phyloP scores from a whole-genome alignment of 53 echinoderm and acorn worm genomes.

The Luidia sarsii region DNA sequence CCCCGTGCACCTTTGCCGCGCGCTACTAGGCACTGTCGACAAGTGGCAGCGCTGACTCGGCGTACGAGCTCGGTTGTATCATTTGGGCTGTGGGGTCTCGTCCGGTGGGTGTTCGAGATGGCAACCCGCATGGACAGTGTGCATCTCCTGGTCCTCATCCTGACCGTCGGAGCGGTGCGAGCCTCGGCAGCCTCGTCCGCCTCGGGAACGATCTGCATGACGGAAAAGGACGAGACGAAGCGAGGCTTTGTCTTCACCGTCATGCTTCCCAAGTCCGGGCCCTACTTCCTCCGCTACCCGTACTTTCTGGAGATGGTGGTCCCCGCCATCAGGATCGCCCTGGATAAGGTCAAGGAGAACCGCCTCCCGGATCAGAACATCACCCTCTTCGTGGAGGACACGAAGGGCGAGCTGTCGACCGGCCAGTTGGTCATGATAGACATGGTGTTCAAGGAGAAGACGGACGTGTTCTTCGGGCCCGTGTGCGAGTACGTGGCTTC shows the following conservation, averaged over 20 bases:
- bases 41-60: too few relatives aligned
- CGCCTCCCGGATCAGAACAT: conserved; percentile 46
- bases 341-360: conserved; percentile 36
- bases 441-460: conserved; percentile 54
- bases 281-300: conserved; percentile 50
- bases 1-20: too few relatives aligned
- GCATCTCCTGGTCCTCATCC: too few relatives aligned
- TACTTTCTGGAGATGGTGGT: conserved; percentile 79
- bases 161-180: too few relatives aligned
- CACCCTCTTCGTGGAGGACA: conserved; percentile 51
- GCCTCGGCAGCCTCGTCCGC: too few relatives aligned
- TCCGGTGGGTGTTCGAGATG: too few relatives aligned
- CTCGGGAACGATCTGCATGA: not conserved
- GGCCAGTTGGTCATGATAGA: conserved; percentile 76
- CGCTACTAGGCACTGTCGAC: too few relatives aligned
- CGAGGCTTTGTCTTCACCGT: not conserved
- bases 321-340: conserved; percentile 76
- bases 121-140: too few relatives aligned
- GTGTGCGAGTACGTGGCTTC: conserved; percentile 71
- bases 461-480: conserved; percentile 82
- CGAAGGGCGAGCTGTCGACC: conserved; percentile 49
- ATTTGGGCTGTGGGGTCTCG: too few relatives aligned
- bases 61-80: too few relatives aligned
- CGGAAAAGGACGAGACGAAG: not conserved
- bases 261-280: not conserved